phyloP scores from a whole-genome alignment of 1,140 invertebrate genomes.

The Aphis gossypii region DNA sequence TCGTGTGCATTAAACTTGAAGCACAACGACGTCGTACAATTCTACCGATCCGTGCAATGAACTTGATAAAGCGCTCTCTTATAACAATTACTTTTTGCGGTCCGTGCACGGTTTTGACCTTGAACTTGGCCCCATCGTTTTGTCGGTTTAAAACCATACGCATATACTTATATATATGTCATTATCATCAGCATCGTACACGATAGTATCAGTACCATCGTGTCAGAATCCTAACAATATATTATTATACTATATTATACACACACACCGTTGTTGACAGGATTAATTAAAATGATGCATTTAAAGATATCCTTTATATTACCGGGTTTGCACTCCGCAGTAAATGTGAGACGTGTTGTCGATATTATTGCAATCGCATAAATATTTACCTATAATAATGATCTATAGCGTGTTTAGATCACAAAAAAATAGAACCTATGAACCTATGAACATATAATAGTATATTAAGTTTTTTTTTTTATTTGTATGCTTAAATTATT shows the following conservation, averaged over 20 bases:
- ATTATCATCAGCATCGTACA: neutral
- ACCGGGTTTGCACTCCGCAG: neutral
- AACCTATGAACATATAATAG: neutral
- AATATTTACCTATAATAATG: too few relatives aligned
- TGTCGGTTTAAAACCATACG: neutral
- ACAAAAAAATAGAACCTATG: neutral
- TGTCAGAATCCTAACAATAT: neutral
- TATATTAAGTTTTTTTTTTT: too few relatives aligned
- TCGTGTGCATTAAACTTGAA: neutral
- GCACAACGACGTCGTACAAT: neutral
- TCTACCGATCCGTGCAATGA: constrained; percentile 16
- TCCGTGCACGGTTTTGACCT: constrained; percentile 5
- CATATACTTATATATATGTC: neutral
- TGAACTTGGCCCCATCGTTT: constrained; percentile 40
- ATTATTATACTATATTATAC: neutral
- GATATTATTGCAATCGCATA: neutral
- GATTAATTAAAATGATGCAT: neutral
- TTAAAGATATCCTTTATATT: neutral
- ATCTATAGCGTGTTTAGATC: neutral
- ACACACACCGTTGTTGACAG: neutral
- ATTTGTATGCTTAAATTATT: too few relatives aligned
- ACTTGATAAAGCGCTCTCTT: constrained; percentile 14
- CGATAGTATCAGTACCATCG: neutral
- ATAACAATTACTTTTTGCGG: constrained; percentile 27
- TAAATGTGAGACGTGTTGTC: neutral